Conservation (phyloP, 1,140 invertebrate species). For the Eriocheir sinensis region DNA sequence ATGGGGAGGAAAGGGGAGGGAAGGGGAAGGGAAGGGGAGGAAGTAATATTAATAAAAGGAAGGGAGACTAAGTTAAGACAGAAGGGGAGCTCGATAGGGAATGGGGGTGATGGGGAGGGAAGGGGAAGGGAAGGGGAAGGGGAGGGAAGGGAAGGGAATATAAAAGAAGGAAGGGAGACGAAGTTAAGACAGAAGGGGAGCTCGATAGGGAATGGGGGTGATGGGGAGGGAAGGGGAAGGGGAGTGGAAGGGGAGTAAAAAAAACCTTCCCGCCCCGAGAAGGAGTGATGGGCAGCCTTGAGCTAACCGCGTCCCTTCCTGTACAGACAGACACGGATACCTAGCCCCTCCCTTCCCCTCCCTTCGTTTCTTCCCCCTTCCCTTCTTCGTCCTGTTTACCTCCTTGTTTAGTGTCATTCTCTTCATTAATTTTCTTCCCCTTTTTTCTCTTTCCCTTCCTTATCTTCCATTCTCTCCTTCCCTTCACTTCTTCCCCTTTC, state of each 20-base stretch:
- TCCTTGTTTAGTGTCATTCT: no score
- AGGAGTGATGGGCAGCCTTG: background rate
- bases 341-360: background rate
- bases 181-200: background rate
- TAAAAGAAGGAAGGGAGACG: background rate
- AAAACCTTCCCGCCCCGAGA: background rate
- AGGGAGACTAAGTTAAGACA: background rate
- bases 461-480: background rate
- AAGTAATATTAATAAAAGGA: no score
- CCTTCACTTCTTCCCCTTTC: no score
- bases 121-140: background rate
- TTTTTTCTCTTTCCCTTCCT: background rate
- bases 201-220: background rate
- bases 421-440: no score
- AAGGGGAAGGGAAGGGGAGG: no score
- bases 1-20: no score
- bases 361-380: background rate
- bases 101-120: background rate
- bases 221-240: background rate
- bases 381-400: background rate
- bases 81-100: background rate
- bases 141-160: no score
- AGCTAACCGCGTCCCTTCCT: background rate
- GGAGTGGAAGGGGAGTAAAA: background rate
- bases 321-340: background rate